Percentiles rank a stretch among this genome's conserved stretches.
phyloP scores from a whole-genome alignment of 2,888 invertebrate genomes.

The Endomychus coccineus region DNA sequence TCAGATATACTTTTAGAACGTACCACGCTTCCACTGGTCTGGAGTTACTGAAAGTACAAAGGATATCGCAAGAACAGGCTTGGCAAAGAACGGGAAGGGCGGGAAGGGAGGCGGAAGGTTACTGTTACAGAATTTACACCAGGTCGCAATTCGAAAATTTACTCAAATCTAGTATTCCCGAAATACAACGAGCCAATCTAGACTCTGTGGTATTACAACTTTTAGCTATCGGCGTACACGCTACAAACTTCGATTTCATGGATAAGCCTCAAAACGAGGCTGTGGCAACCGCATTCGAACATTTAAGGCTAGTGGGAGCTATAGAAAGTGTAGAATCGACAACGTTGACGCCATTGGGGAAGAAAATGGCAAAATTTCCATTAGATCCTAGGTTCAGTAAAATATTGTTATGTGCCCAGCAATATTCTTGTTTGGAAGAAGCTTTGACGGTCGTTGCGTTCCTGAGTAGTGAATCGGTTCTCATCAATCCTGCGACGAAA shows the following conservation, averaged over 20 bases:
- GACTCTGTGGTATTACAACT: conserved; percentile 71
- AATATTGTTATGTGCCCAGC: conserved; percentile 68
- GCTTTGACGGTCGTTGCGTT: conserved; percentile 79
- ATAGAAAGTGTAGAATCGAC: conserved; percentile 53
- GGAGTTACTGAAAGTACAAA: conserved; percentile 72
- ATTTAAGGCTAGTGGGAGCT: conserved; percentile 63
- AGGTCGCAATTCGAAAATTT: conserved; percentile 66
- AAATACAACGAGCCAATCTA: conserved; percentile 70
- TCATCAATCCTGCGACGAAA: conserved; percentile 66
- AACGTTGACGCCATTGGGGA: conserved; percentile 70
- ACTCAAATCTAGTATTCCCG: conserved; percentile 69
- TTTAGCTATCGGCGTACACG: conserved; percentile 75
- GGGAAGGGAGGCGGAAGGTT: conserved; percentile 78
- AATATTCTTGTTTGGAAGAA: conserved; percentile 71
- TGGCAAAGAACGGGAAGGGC: conserved; percentile 91
- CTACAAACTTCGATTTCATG: conserved; percentile 80
- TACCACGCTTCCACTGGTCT: conserved; percentile 77
- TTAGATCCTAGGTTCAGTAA: conserved; percentile 85
- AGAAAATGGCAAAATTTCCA: conserved; percentile 84
- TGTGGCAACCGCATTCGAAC: conserved; percentile 55
- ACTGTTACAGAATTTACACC: conserved; percentile 83
- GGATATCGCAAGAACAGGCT: conserved; percentile 85
- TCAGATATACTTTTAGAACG: conserved; percentile 50
- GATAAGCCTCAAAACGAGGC: conserved; percentile 76
- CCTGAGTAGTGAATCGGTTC: conserved; percentile 81